A percentile compares a stretch with the other conserved stretches of the same genome.
These are phyloP conservation scores for Ataeniobius toweri DNA, from an alignment of 2,797 vertebrate genomes.

Conservation along the genomic window DNA sequence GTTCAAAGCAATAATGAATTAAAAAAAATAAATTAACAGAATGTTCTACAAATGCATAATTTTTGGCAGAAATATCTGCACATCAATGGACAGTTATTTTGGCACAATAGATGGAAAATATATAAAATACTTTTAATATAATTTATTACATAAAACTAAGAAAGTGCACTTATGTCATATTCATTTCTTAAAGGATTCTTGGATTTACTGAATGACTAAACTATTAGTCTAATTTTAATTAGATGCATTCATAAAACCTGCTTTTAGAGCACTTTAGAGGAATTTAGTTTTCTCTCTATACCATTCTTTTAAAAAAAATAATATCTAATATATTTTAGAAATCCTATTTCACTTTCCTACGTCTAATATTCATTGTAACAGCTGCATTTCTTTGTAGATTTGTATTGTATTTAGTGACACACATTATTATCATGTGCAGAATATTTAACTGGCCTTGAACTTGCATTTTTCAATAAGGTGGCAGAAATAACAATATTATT, in stretches of 20 bases:
- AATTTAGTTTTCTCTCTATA: not conserved
- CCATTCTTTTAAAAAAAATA: not conserved
- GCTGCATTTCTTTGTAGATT: not conserved
- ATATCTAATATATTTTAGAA: not conserved
- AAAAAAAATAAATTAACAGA: not conserved
- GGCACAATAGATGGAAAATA: constrained; percentile 1
- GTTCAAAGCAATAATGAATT: not conserved
- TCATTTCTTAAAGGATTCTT: not conserved
- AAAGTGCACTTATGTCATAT: not conserved
- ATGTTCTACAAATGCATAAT: not conserved
- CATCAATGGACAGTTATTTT: constrained; percentile 6
- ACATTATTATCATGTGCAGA: constrained; percentile 2
- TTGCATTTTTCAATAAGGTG: constrained; percentile 7
- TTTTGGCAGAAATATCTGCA: constrained; percentile 1
- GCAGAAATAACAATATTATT: constrained; percentile 4
- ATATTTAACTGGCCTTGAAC: constrained; percentile 20
- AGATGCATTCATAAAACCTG: not conserved
- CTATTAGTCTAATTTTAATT: not conserved
- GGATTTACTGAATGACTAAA: not conserved
- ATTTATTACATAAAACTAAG: constrained; percentile 1
- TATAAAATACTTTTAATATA: constrained; percentile 8
- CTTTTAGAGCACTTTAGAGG: not conserved
- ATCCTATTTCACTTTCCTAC: not conserved
- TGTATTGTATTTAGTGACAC: not conserved
- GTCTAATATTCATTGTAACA: not conserved